Conservation (phyloP, 30 jellyfish, hydroid and myxozoan genomes). For the Aurelia aurita complex sp. Pacific region DNA sequence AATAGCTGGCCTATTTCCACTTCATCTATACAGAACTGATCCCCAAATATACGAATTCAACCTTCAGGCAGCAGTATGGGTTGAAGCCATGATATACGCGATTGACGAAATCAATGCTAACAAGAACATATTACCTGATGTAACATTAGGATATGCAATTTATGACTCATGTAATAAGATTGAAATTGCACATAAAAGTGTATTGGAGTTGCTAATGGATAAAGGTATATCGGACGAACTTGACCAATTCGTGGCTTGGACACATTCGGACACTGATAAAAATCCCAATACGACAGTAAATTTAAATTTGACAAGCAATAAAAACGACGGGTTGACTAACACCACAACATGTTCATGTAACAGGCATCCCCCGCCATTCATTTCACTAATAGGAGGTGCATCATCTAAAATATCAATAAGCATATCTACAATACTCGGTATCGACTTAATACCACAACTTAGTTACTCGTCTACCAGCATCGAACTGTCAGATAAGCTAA, state of each 20-base stretch:
- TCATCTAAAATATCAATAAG: conserved; percentile 68
- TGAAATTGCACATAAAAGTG: conserved; percentile 72
- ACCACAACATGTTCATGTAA: conserved; percentile 10
- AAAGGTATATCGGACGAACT: background rate
- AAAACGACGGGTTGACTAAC: background rate
- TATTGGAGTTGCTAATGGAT: conserved; percentile 51
- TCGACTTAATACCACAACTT: conserved; percentile 74
- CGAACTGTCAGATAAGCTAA: conserved; percentile 39
- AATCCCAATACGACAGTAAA: background rate
- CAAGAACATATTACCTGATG: conserved; percentile 27
- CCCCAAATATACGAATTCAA: conserved; percentile 37
- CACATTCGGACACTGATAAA: background rate
- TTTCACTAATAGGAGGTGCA: conserved; percentile 91
- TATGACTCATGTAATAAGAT: conserved; percentile 72
- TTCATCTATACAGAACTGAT: conserved; percentile 58
- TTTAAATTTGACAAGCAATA: background rate
- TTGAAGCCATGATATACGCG: conserved; percentile 75
- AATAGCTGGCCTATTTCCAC: conserved; percentile 91
- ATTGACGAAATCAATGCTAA: conserved; percentile 59
- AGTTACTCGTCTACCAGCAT: conserved; percentile 91
- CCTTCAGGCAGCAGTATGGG: conserved; percentile 71
- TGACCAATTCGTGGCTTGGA: background rate
- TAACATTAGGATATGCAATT: conserved; percentile 59
- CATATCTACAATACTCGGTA: conserved; percentile 55
- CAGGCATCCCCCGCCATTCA: background rate